Conservation (phyloP, 2,888 invertebrate species). For the Diplolepis rosae region DNA sequence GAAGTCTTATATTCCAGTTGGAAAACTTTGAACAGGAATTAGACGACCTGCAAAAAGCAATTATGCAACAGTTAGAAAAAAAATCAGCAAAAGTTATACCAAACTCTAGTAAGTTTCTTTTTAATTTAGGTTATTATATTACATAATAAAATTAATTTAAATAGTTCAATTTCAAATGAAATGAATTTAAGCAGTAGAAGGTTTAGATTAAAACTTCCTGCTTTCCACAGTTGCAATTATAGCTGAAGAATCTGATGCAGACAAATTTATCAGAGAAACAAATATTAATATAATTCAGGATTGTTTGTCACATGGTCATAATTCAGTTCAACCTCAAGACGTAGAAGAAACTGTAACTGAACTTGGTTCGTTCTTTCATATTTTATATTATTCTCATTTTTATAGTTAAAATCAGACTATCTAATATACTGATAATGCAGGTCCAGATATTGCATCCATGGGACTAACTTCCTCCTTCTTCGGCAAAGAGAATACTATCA, state of each 20-base stretch:
- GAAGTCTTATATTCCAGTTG: conserved; percentile 51
- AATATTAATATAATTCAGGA: conserved; percentile 73
- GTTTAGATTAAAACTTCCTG: neutral
- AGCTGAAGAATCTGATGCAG: conserved; percentile 67
- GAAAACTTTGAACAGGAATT: conserved; percentile 76
- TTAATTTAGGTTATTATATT: neutral
- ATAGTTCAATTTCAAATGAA: neutral
- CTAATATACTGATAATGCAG: conserved; percentile 60
- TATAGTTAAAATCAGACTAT: neutral
- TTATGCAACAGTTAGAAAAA: conserved; percentile 85
- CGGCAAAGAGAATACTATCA: conserved; percentile 45
- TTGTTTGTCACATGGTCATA: conserved; percentile 68
- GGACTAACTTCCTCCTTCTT: conserved; percentile 78
- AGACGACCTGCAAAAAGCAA: conserved; percentile 87
- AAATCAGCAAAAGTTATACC: conserved; percentile 66
- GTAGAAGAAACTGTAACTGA: conserved; percentile 54
- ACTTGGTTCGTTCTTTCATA: conserved; percentile 64
- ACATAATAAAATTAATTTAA: neutral
- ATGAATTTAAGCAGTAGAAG: neutral
- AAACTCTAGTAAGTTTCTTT: neutral
- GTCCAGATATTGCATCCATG: conserved; percentile 86
- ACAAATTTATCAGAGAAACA: conserved; percentile 74
- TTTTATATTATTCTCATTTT: neutral
- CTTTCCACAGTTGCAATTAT: conserved; percentile 36
- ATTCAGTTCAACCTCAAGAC: conserved; percentile 57